Percentiles rank a stretch among this genome's conserved stretches.
Conservation (phyloP, 2,888 invertebrate genomes). For the Itoplectis maculator region DNA sequence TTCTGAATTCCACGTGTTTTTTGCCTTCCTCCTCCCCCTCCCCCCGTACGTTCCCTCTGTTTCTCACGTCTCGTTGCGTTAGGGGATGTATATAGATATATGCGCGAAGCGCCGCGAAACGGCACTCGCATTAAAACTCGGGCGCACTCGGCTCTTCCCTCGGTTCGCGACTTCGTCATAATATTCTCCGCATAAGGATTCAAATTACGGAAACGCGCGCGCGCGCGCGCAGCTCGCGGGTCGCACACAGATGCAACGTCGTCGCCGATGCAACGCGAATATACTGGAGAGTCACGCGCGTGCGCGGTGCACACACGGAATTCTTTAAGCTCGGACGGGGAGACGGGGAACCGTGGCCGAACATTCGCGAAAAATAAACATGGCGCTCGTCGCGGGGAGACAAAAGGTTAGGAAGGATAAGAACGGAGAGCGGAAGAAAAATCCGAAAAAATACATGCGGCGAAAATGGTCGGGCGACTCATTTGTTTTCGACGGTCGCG, state of each 20-base stretch:
- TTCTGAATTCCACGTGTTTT: slow-evolving; percentile 4
- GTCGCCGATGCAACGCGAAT: slow-evolving; percentile 5
- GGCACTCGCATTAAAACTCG: slow-evolving; percentile 41
- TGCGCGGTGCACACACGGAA: slow-evolving; percentile 2
- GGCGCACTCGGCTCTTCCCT: slow-evolving; percentile 21
- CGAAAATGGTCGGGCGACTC: neutral
- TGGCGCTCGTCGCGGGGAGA: slow-evolving; percentile 10
- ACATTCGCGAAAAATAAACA: slow-evolving; percentile 33
- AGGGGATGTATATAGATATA: neutral
- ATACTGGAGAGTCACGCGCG: neutral
- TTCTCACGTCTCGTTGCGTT: neutral
- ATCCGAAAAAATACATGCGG: neutral
- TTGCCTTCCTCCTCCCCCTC: neutral
- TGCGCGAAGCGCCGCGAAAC: neutral
- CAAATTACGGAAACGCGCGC: slow-evolving; percentile 55
- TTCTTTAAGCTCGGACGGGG: slow-evolving; percentile 4
- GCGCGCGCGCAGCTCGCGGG: too few species aligned
- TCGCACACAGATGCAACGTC: slow-evolving; percentile 27
- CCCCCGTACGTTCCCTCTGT: too few species aligned
- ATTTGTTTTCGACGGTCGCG: slow-evolving; percentile 20
- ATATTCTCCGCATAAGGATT: slow-evolving; percentile 44
- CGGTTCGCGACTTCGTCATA: slow-evolving; percentile 42
- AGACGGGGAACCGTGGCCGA: slow-evolving; percentile 19
- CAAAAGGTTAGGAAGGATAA: neutral
- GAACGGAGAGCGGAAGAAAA: neutral